These are phyloP conservation scores for Harmothoe impar DNA, from an alignment of 2,888 invertebrate genomes.

Conservation along the genomic window DNA sequence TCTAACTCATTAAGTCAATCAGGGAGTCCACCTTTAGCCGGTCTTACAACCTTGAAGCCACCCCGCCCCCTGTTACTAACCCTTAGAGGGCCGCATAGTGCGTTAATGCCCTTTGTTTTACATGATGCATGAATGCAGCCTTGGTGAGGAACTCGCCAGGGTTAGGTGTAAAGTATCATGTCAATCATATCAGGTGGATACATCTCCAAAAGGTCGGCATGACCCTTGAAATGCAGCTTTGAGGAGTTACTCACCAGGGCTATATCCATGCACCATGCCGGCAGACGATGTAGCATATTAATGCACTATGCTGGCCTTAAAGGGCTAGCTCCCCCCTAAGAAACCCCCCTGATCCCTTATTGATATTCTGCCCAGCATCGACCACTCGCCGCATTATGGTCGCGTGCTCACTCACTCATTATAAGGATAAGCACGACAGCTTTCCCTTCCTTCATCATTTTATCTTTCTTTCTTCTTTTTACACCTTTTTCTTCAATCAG, in stretches of 20 bases:
- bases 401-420: not conserved
- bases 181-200: too few relatives aligned
- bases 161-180: too few relatives aligned
- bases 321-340: too few relatives aligned
- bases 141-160: too few relatives aligned
- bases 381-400: not conserved
- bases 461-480: not conserved
- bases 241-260: not conserved
- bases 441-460: not conserved
- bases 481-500: not conserved
- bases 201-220: too few relatives aligned
- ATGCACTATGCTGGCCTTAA: too few relatives aligned
- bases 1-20: conserved; percentile 16
- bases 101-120: too few relatives aligned
- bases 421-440: conserved; percentile 23
- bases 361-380: not conserved
- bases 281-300: too few relatives aligned
- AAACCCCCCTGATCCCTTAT: not conserved
- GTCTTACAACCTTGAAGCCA: not conserved
- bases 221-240: too few relatives aligned
- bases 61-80: too few relatives aligned
- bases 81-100: too few relatives aligned
- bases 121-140: too few relatives aligned
- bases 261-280: not conserved
- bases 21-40: not conserved